Evolutionary conservation across 1,140 invertebrate genomes (phyloP).

Genomic region (Hyphantria cunea): DNA sequence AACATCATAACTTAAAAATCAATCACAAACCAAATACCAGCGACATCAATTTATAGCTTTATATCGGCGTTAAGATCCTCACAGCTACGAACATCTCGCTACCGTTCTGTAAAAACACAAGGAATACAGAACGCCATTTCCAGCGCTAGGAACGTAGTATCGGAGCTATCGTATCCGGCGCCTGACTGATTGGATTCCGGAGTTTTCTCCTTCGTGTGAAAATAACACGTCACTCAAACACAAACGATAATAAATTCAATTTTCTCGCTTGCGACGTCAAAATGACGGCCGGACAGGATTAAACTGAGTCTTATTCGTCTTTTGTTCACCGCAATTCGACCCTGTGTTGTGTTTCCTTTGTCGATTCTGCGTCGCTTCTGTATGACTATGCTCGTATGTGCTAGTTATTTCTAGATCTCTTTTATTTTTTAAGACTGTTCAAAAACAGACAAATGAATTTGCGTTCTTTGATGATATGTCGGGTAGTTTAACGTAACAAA

Average conservation of each 20-base stretch:
- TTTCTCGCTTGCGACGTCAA: conserved; percentile 59
- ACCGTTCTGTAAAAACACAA: conserved; percentile 21
- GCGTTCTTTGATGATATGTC: no score
- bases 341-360: conserved; percentile 50
- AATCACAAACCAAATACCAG: neutral
- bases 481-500: no score
- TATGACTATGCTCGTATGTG: conserved; percentile 4
- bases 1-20: neutral
- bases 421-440: no score
- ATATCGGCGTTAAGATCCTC: no score
- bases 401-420: neutral
- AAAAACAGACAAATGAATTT: no score
- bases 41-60: no score
- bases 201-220: conserved; percentile 65
- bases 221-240: conserved; percentile 80
- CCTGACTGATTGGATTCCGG: conserved; percentile 73
- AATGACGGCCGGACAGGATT: conserved; percentile 72
- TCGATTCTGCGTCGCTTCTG: conserved; percentile 22
- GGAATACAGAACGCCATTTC: conserved; percentile 50
- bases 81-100: conserved; percentile 4
- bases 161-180: conserved; percentile 48
- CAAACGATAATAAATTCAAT: conserved; percentile 80
- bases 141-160: conserved; percentile 40
- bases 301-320: conserved; percentile 71
- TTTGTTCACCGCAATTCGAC: conserved; percentile 70